These are phyloP conservation scores for Caranx melampygus DNA, from an alignment of 2,113 vertebrate species.

Conservation along the genomic window DNA sequence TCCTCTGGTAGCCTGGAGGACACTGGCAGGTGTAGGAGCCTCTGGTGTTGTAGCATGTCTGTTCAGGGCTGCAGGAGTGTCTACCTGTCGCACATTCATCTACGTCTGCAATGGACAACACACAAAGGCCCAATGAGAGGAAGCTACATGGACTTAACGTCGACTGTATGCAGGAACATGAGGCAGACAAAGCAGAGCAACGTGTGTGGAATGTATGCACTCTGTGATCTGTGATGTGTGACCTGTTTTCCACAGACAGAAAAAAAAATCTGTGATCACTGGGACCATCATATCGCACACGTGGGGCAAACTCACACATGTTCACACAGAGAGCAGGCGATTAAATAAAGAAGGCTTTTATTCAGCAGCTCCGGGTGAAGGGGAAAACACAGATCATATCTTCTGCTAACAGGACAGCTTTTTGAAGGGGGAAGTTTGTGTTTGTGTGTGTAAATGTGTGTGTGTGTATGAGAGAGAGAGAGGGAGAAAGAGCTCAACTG, in stretches of 20 bases:
- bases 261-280: slow-evolving; percentile 39
- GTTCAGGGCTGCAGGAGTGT: slow-evolving; percentile 90
- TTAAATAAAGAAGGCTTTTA: slow-evolving; percentile 62
- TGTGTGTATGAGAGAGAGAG: slow-evolving; percentile 4
- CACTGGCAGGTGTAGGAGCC: slow-evolving; percentile 94
- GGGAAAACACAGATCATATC: slow-evolving; percentile 65
- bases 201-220: slow-evolving; percentile 19
- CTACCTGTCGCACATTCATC: slow-evolving; percentile 91
- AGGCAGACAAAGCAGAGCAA: slow-evolving; percentile 45
- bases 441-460: background rate
- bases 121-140: slow-evolving; percentile 34
- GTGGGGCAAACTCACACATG: slow-evolving; percentile 46
- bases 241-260: slow-evolving; percentile 42
- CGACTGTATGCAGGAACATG: slow-evolving; percentile 7
- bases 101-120: slow-evolving; percentile 85
- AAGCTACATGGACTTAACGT: background rate
- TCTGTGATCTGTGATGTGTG: slow-evolving; percentile 48
- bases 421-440: slow-evolving; percentile 30
- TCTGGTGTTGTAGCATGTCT: slow-evolving; percentile 92
- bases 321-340: slow-evolving; percentile 40
- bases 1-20: slow-evolving; percentile 89
- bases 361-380: slow-evolving; percentile 52
- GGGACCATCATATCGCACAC: slow-evolving; percentile 52
- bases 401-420: slow-evolving; percentile 60
- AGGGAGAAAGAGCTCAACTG: slow-evolving; percentile 24